A percentile compares a stretch with the other conserved stretches of the same genome.
Evolutionary conservation across 2,797 vertebrate genomes (phyloP).

Genomic region (Numenius phaeopus): DNA sequence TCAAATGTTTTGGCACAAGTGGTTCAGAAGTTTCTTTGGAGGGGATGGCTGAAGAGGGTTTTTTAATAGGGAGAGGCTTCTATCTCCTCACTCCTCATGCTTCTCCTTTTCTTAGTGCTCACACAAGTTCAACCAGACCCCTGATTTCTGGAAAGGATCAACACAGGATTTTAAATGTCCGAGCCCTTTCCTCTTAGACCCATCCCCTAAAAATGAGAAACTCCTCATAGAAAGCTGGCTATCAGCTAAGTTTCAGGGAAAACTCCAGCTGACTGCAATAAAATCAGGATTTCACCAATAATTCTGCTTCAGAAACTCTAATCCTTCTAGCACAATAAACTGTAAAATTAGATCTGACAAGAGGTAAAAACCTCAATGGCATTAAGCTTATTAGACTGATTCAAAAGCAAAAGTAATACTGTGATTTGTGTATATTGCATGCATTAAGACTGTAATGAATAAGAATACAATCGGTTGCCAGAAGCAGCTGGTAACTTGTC

Average conservation of each 20-base stretch:
- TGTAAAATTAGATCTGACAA: slow-evolving; percentile 18
- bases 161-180: background rate
- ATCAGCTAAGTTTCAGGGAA: background rate
- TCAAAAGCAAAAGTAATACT: slow-evolving; percentile 26
- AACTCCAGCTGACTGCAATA: background rate
- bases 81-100: background rate
- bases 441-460: background rate
- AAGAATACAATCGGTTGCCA: background rate
- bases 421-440: slow-evolving; percentile 4
- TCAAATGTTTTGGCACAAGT: background rate
- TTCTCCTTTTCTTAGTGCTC: background rate
- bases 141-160: background rate
- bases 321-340: slow-evolving; percentile 1
- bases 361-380: background rate
- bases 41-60: background rate
- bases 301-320: background rate
- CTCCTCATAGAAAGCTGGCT: background rate
- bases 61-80: background rate
- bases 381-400: slow-evolving; percentile 26
- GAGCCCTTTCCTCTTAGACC: background rate
- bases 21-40: background rate
- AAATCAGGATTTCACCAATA: background rate
- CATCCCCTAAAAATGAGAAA: background rate
- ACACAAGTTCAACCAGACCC: background rate
- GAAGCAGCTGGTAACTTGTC: slow-evolving; percentile 28